Evolutionary conservation across 2,113 vertebrate genomes (phyloP).

Genomic region (Melanotaenia duboulayi): DNA sequence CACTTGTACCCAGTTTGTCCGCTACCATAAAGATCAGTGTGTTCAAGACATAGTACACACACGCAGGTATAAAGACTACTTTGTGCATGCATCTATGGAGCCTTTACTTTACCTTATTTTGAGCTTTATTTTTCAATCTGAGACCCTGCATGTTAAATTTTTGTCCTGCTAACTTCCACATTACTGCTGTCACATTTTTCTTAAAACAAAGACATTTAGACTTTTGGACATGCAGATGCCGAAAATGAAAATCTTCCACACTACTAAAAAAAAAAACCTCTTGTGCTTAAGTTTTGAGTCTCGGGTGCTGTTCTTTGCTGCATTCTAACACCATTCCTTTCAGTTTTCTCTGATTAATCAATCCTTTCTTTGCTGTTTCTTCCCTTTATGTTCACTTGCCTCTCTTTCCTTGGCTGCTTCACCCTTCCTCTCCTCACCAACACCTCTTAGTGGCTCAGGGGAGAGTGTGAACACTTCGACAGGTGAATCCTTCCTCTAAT

Average conservation of each 20-base stretch:
- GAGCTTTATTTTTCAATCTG: background rate
- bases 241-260: background rate
- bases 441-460: constrained; percentile 83
- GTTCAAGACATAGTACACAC: constrained; percentile 90
- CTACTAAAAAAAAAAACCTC: background rate
- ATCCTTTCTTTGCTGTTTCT: constrained; percentile 16
- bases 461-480: constrained; percentile 87
- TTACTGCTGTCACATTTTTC: background rate
- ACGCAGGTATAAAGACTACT: constrained; percentile 83
- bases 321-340: constrained; percentile 27
- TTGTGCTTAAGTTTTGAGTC: background rate
- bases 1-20: constrained; percentile 96
- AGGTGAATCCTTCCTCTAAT: constrained; percentile 97
- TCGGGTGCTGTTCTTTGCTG: constrained; percentile 18
- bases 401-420: constrained; percentile 22
- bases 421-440: background rate
- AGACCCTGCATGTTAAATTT: background rate
- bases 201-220: background rate
- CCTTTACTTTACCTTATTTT: background rate
- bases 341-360: constrained; percentile 8
- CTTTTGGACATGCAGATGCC: background rate
- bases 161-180: background rate
- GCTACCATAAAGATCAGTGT: constrained; percentile 94
- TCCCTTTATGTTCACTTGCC: constrained; percentile 6
- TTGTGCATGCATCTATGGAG: background rate